Base-by-base conservation (phyloP, 2,113 vertebrate species). In the Pampusana beccarii region DNA sequence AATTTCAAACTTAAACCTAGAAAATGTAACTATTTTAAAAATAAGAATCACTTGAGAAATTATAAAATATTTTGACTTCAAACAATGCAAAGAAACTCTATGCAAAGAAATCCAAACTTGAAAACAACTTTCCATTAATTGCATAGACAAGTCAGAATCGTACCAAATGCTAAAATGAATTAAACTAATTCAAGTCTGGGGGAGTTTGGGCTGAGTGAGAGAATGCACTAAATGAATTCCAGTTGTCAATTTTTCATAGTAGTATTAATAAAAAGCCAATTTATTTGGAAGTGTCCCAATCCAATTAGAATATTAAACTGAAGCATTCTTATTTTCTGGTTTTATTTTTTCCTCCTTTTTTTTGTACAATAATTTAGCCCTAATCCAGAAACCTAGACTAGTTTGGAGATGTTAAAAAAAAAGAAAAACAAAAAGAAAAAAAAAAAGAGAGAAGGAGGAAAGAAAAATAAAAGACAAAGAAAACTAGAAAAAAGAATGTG, bases 21-120 rank as follows among this genome's bases (percentile, higher is more conserved):
- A 91, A 94, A 83, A 81, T 7, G 10, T 69, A 90, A 88, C 83
- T 92, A 51, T 61, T 88, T 84, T 48, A 87, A 92, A 82, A 92
- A 85, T 69, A 72, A 72, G 65, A 86, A 87, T 92, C 81, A 86
- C 21, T 91, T 54, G 77, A 87, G 78, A 90, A 94, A 92, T 80
- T 36, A 80, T 31, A 75, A 80, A 93, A 90, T 78, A 65, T 48
- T 86, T 90, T 66, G 80, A 85, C 79, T 93, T 91, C 46, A 95
- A 92, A 82, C 80, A 89, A 65, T 54, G 83, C 36, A 80, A 74
- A 93, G 70, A 93, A 96, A 90, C 93, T 66, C 60, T 79, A 53
- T 46, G 87, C 70, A 83, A 88, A 91, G 64, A 80, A 93, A 95
- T 80, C 28, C 50, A 90, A 90, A 87, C 46, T 88, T 95, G 56